phyloP scores from a whole-genome alignment of 2,888 invertebrate species.

The Melolontha melolontha region DNA sequence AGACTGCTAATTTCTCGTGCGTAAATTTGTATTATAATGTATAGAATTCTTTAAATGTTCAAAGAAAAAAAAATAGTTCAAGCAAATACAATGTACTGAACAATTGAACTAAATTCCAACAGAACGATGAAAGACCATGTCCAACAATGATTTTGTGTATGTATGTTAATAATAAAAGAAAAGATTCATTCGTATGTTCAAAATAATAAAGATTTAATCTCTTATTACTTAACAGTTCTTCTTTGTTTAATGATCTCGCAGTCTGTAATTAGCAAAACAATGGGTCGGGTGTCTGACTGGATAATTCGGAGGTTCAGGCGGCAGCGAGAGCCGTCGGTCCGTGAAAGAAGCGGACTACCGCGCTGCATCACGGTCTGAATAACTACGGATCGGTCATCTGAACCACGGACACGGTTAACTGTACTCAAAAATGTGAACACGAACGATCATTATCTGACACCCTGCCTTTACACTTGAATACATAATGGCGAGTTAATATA shows the following conservation, averaged over 20 bases:
- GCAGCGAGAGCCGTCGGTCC: slow-evolving; percentile 21
- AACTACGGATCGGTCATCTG: slow-evolving; percentile 27
- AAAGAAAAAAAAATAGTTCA: too few species aligned
- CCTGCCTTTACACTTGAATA: neutral
- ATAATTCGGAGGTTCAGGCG: slow-evolving; percentile 20
- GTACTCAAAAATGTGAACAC: slow-evolving; percentile 21
- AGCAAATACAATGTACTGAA: too few species aligned
- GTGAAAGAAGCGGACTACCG: slow-evolving; percentile 34
- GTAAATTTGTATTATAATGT: too few species aligned
- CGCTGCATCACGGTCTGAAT: slow-evolving; percentile 32
- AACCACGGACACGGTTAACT: slow-evolving; percentile 26
- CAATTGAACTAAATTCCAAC: too few species aligned
- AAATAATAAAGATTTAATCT: slow-evolving; percentile 27
- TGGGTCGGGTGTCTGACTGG: slow-evolving; percentile 20
- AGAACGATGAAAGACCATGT: too few species aligned
- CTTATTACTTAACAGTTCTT: slow-evolving; percentile 30
- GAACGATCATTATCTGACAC: slow-evolving; percentile 8
- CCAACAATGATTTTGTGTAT: too few species aligned
- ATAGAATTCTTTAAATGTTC: too few species aligned
- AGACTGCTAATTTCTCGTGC: too few species aligned
- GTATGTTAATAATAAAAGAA: neutral
- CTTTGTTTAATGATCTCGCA: slow-evolving; percentile 24
- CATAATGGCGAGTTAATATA: too few species aligned
- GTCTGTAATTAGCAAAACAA: slow-evolving; percentile 29
- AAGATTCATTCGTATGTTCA: neutral